phyloP scores from a whole-genome alignment of 2,888 invertebrate species.

The Chaetogeoica ovagalla region DNA sequence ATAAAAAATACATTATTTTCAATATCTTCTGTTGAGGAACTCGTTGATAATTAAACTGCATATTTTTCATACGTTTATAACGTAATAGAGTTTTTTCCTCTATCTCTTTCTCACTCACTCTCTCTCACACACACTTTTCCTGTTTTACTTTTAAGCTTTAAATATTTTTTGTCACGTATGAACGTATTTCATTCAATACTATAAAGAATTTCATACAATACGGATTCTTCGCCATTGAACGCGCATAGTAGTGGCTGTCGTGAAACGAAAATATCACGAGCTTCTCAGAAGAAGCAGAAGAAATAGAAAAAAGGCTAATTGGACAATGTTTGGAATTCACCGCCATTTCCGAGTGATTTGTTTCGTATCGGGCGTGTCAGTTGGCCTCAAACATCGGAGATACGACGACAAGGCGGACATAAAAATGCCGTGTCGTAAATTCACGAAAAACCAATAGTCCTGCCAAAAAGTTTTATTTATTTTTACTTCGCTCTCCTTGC shows the following conservation, averaged over 20 bases:
- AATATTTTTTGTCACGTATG: too few species aligned
- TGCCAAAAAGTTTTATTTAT: constrained; percentile 4
- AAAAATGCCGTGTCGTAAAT: constrained; percentile 23
- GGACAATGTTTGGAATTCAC: not conserved
- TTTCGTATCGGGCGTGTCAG: constrained; percentile 16
- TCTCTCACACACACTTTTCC: too few species aligned
- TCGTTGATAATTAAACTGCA: too few species aligned
- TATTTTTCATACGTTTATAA: too few species aligned
- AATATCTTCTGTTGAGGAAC: too few species aligned
- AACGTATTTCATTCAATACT: too few species aligned
- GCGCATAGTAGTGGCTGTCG: too few species aligned
- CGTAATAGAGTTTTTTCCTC: too few species aligned
- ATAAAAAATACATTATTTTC: too few species aligned
- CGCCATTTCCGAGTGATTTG: not conserved
- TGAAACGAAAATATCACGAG: not conserved
- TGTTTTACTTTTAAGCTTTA: too few species aligned
- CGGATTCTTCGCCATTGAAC: not conserved
- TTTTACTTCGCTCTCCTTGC: not conserved
- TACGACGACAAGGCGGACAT: constrained; percentile 3
- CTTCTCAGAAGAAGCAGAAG: not conserved
- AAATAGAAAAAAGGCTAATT: constrained; percentile 9
- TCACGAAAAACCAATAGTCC: not conserved
- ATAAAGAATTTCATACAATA: not conserved
- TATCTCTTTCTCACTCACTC: too few species aligned
- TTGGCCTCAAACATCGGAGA: not conserved